These are phyloP conservation scores for Drosophila bipectinata DNA, from an alignment of 1,140 invertebrate species.

Conservation along the genomic window DNA sequence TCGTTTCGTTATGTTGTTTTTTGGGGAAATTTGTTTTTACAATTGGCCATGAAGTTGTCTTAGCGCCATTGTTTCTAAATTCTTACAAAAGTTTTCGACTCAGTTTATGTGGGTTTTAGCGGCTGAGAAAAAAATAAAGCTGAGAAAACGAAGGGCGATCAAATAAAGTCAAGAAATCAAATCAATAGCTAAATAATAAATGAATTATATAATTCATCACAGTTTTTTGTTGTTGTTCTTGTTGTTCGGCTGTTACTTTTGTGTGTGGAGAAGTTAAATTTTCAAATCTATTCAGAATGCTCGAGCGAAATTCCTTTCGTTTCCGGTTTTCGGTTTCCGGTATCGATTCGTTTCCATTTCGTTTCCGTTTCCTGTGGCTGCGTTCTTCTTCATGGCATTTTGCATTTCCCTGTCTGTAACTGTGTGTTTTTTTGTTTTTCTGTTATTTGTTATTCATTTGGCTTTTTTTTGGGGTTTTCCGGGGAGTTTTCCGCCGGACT, in stretches of 20 bases:
- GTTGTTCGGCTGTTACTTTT: conserved; percentile 43
- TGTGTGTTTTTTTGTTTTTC: conserved; percentile 14
- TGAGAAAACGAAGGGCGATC: conserved; percentile 2
- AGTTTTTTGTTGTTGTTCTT: conserved; percentile 72
- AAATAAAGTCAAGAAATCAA: conserved; percentile 10
- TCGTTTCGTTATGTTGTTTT: conserved; percentile 14
- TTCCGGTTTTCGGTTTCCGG: conserved; percentile 6
- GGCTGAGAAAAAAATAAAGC: conserved; percentile 6
- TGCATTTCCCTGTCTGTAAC: conserved; percentile 21
- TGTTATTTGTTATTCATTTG: conserved; percentile 4
- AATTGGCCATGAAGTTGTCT: conserved; percentile 65
- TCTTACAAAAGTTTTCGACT: conserved; percentile 35
- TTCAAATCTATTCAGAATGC: conserved; percentile 42
- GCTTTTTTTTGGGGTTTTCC: conserved; percentile 2
- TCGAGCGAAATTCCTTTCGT: conserved; percentile 15
- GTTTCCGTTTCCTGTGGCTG: conserved; percentile 30
- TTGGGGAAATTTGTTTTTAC: conserved; percentile 41
- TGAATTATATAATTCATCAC: conserved; percentile 67
- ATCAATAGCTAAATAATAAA: conserved; percentile 28
- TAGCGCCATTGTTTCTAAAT: conserved; percentile 41
- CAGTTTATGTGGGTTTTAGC: conserved; percentile 17
- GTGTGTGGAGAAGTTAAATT: conserved; percentile 13
- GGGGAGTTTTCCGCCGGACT: conserved; percentile 3
- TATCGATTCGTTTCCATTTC: too few relatives aligned
- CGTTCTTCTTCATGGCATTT: conserved; percentile 58